These are phyloP conservation scores for Oceanites oceanicus DNA, from an alignment of 2,113 vertebrate species.

Conservation along the genomic window DNA sequence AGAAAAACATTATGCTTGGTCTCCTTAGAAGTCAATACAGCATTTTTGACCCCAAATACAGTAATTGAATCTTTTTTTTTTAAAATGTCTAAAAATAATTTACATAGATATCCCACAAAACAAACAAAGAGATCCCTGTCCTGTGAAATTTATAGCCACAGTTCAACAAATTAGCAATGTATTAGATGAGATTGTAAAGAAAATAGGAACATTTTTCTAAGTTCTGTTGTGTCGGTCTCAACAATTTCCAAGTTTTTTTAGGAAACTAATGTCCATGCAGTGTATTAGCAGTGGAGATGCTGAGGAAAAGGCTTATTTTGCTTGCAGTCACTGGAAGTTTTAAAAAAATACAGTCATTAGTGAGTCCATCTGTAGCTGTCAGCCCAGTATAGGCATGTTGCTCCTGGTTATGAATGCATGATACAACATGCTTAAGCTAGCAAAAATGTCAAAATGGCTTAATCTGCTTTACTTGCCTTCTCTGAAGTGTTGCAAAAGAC, in stretches of 20 bases:
- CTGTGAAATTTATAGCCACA: background rate
- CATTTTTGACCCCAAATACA: background rate
- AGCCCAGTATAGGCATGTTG: background rate
- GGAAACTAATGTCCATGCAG: background rate
- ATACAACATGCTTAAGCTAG: background rate
- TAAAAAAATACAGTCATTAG: background rate
- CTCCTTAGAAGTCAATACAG: background rate
- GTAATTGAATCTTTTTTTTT: background rate
- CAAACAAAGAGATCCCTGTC: background rate
- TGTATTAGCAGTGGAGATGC: background rate
- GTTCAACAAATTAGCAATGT: background rate
- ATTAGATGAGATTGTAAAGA: background rate
- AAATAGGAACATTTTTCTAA: background rate
- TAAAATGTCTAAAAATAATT: background rate
- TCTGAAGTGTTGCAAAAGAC: background rate
- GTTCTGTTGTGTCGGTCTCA: background rate
- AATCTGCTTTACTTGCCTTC: background rate
- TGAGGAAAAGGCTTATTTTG: background rate
- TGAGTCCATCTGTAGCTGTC: background rate
- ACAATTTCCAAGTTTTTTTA: background rate
- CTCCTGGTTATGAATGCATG: background rate
- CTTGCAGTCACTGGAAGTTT: background rate
- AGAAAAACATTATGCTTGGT: background rate
- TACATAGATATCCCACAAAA: background rate
- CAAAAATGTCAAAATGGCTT: background rate